Conservation (phyloP, 2,888 invertebrate species). For the Thymelicus acteon region DNA sequence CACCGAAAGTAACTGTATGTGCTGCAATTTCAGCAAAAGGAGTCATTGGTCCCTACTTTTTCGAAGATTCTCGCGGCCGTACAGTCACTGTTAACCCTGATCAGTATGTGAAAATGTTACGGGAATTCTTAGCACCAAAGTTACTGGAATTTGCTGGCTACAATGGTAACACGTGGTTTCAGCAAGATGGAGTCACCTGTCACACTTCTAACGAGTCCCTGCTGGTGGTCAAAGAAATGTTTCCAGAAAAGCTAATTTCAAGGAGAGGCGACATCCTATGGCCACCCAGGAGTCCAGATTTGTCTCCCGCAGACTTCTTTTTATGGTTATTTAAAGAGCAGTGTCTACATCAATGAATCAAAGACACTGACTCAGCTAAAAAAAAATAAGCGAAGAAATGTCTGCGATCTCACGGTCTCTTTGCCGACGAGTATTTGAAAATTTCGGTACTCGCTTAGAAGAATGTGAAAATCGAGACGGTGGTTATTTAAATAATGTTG, state of each 20-base stretch:
- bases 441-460: conserved; percentile 40
- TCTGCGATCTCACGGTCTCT: conserved; percentile 38
- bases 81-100: conserved; percentile 42
- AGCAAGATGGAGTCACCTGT: conserved; percentile 44
- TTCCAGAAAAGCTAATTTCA: conserved; percentile 41
- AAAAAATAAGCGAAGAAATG: conserved; percentile 43
- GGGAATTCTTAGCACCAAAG: conserved; percentile 40
- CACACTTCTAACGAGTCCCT: conserved; percentile 41
- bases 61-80: conserved; percentile 40
- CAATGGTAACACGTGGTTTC: conserved; percentile 43
- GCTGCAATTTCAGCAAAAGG: conserved; percentile 42
- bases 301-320: conserved; percentile 40
- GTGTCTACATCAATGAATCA: conserved; percentile 40
- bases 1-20: conserved; percentile 39
- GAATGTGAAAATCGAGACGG: conserved; percentile 38
- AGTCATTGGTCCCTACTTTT: conserved; percentile 41
- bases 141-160: conserved; percentile 42
- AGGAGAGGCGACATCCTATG: conserved; percentile 42
- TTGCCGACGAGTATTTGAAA: conserved; percentile 32
- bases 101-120: conserved; percentile 41
- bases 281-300: conserved; percentile 45
- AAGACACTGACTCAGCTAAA: conserved; percentile 37
- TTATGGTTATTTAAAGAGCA: conserved; percentile 38
- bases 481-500: conserved; percentile 36
- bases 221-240: conserved; percentile 42